These are phyloP conservation scores for Brachyhypopomus gauderio DNA, from an alignment of 2,113 vertebrate species.

Conservation along the genomic window DNA sequence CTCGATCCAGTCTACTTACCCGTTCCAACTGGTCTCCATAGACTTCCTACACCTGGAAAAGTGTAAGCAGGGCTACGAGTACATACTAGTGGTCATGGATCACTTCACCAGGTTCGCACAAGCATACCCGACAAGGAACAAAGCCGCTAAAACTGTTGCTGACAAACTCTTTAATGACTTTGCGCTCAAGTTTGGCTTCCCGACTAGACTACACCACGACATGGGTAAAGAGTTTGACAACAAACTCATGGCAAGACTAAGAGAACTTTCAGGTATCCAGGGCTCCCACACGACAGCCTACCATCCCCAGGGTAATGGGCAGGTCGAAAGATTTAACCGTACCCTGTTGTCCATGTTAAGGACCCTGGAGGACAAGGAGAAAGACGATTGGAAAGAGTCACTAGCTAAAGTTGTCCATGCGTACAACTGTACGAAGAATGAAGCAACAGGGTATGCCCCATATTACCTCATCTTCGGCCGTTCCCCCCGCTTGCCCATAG, in stretches of 20 bases:
- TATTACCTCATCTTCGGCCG: slow-evolving; percentile 26
- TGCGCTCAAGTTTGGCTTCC: slow-evolving; percentile 15
- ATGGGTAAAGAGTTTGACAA: slow-evolving; percentile 5
- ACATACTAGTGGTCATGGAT: slow-evolving; percentile 18
- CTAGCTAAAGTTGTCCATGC: slow-evolving; percentile 7
- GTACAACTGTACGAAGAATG: slow-evolving; percentile 32
- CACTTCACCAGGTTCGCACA: neutral
- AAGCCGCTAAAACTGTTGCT: neutral
- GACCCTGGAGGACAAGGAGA: neutral
- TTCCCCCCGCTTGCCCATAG: slow-evolving; percentile 2
- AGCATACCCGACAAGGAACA: neutral
- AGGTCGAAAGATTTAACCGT: slow-evolving; percentile 19
- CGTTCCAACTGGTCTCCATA: slow-evolving; percentile 37
- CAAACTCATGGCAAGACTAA: neutral
- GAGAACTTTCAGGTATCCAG: neutral
- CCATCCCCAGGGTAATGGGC: neutral
- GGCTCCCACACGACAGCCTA: slow-evolving; percentile 6
- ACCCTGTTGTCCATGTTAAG: neutral
- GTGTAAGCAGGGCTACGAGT: slow-evolving; percentile 11
- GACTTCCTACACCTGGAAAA: slow-evolving; percentile 30
- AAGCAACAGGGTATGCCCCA: neutral
- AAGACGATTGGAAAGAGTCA: slow-evolving; percentile 16
- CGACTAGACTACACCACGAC: neutral
- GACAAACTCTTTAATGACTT: slow-evolving; percentile 19
- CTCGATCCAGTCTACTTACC: neutral